Evolutionary conservation across 2,113 vertebrate genomes (phyloP).

Genomic region (Cyanistes caeruleus): DNA sequence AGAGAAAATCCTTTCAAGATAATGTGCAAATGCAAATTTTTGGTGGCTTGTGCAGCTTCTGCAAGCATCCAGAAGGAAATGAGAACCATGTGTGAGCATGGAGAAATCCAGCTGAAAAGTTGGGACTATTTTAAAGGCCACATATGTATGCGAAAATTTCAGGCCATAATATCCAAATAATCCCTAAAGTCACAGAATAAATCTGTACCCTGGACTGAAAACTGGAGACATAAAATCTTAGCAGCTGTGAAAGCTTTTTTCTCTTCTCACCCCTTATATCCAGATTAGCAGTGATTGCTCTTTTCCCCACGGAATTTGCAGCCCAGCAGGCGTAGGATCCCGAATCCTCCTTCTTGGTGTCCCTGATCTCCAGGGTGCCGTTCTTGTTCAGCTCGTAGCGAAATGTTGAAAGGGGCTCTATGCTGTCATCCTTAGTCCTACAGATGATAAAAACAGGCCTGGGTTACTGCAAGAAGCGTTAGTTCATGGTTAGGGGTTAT

Average conservation of each 20-base stretch:
- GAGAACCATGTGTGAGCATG: accelerated
- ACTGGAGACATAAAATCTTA: neutral
- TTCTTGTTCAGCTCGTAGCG: conserved; percentile 78
- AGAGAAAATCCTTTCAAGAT: neutral
- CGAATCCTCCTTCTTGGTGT: conserved; percentile 74
- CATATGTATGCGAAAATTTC: neutral
- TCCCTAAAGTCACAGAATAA: neutral
- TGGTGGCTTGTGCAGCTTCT: neutral
- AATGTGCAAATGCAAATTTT: neutral
- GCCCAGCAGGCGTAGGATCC: conserved; percentile 89
- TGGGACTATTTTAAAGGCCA: neutral
- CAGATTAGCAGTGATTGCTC: conserved; percentile 82
- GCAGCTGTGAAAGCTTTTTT: neutral
- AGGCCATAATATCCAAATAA: neutral
- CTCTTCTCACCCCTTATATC: conserved; percentile 84
- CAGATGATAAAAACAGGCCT: neutral
- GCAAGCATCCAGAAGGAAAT: neutral
- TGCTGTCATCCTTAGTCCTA: conserved; percentile 86
- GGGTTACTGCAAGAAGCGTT: neutral
- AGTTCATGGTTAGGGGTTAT: neutral
- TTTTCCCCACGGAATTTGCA: conserved; percentile 83
- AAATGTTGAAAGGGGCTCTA: conserved; percentile 68
- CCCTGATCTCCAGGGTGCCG: conserved; percentile 85
- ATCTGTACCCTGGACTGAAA: neutral
- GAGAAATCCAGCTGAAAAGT: neutral